A percentile compares a stretch with the other conserved stretches of the same genome.
Conservation (phyloP, 2,113 vertebrate genomes). For the Pheucticus melanocephalus region DNA sequence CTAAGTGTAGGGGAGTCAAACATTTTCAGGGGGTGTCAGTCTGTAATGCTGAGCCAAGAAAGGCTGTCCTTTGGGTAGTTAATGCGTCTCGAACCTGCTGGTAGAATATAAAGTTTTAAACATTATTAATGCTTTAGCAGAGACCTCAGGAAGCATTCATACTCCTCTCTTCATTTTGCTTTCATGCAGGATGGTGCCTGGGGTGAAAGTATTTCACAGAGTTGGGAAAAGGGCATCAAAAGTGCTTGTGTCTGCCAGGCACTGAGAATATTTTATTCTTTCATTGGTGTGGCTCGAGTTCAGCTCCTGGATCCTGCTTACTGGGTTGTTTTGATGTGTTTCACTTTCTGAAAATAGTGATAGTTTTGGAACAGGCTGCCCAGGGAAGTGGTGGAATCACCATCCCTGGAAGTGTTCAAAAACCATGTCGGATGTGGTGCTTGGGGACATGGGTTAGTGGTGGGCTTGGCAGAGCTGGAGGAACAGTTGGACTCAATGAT, state of each 20-base stretch:
- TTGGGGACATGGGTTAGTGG: not conserved
- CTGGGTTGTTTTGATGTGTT: not conserved
- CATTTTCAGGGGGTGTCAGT: slow-evolving; percentile 41
- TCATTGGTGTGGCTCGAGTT: not conserved
- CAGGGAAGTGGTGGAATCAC: not conserved
- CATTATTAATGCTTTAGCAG: not conserved
- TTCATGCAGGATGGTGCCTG: not conserved
- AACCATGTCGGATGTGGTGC: not conserved
- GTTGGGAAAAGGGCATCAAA: not conserved
- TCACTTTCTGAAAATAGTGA: not conserved
- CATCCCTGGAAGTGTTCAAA: not conserved
- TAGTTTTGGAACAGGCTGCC: not conserved
- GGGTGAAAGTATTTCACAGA: not conserved
- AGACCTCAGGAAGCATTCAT: not conserved
- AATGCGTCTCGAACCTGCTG: not conserved
- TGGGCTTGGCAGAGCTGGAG: not conserved
- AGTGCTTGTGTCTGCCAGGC: not conserved
- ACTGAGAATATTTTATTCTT: not conserved
- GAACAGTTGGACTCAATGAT: not conserved
- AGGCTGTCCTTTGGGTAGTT: not conserved
- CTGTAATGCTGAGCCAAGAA: slow-evolving; percentile 30
- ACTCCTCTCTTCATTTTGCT: not conserved
- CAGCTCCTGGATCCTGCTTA: not conserved
- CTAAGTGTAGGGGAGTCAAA: not conserved
- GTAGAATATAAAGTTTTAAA: not conserved